A percentile compares a stretch with the other conserved stretches of the same genome.
Evolutionary conservation across 2,888 invertebrate species (phyloP).

Genomic region (Lasioglossum marginatum): DNA sequence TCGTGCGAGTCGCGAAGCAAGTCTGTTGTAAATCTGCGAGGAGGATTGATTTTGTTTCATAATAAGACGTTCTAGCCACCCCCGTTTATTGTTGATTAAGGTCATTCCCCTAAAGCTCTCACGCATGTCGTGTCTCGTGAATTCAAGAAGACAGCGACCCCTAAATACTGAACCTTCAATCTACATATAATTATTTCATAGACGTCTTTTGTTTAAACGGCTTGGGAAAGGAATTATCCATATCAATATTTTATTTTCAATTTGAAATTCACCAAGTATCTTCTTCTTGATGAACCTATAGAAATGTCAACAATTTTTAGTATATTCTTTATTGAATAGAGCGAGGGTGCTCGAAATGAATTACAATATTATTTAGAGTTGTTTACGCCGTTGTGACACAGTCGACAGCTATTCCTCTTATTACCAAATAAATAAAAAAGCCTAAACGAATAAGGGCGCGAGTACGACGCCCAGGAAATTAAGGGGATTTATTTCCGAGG

Average conservation of each 20-base stretch:
- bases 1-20: slow-evolving; percentile 6
- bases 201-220: too few species aligned
- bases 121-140: neutral
- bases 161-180: neutral
- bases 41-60: slow-evolving; percentile 34
- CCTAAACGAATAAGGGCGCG: neutral
- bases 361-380: neutral
- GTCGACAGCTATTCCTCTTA: neutral
- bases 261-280: neutral
- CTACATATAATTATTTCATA: neutral
- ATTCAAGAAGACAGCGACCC: neutral
- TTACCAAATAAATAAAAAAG: neutral
- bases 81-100: neutral
- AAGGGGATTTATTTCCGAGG: neutral
- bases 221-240: too few species aligned
- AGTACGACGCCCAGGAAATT: neutral
- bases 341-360: neutral
- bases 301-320: neutral
- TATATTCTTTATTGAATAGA: neutral
- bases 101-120: neutral
- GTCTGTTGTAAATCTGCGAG: slow-evolving; percentile 38
- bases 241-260: too few species aligned
- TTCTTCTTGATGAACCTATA: neutral
- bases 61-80: neutral
- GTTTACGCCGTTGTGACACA: neutral